Percentiles rank a stretch among this genome's conserved stretches.
These are phyloP conservation scores for Ashinkailepas kermadecensis DNA, from an alignment of 2,888 invertebrate genomes.

Conservation along the genomic window DNA sequence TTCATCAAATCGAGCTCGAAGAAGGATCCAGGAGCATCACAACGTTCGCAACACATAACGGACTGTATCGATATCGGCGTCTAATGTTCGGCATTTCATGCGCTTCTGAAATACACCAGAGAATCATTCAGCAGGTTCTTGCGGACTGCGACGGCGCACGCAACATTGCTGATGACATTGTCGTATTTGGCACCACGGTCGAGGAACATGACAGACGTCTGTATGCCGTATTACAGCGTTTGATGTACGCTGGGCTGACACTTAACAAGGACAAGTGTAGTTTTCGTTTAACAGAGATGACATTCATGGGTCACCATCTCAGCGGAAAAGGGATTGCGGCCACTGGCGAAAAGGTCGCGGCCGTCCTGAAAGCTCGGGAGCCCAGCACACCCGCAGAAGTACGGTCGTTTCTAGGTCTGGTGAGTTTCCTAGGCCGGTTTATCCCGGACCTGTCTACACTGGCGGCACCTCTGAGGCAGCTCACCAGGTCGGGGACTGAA, in stretches of 20 bases:
- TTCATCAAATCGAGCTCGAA: conserved; percentile 24
- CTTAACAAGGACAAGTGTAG: neutral
- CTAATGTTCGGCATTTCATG: conserved; percentile 26
- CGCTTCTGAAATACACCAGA: conserved; percentile 6
- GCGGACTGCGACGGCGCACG: neutral
- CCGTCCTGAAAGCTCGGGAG: neutral
- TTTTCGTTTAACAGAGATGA: neutral
- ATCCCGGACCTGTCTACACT: too few species aligned
- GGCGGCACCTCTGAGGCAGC: neutral
- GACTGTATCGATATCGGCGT: conserved; percentile 24
- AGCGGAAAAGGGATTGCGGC: neutral
- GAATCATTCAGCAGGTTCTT: conserved; percentile 24
- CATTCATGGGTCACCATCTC: neutral
- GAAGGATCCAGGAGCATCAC: neutral
- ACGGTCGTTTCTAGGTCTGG: neutral
- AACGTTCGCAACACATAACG: conserved; percentile 24
- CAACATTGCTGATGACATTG: neutral
- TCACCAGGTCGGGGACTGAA: neutral
- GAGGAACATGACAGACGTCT: neutral
- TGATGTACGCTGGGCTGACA: neutral
- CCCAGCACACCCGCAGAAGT: neutral
- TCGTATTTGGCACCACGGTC: neutral
- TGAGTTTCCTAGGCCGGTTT: neutral
- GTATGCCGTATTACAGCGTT: neutral
- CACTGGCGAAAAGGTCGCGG: neutral